Conservation (phyloP, 1,140 invertebrate species). For the Lethocerus indicus region DNA sequence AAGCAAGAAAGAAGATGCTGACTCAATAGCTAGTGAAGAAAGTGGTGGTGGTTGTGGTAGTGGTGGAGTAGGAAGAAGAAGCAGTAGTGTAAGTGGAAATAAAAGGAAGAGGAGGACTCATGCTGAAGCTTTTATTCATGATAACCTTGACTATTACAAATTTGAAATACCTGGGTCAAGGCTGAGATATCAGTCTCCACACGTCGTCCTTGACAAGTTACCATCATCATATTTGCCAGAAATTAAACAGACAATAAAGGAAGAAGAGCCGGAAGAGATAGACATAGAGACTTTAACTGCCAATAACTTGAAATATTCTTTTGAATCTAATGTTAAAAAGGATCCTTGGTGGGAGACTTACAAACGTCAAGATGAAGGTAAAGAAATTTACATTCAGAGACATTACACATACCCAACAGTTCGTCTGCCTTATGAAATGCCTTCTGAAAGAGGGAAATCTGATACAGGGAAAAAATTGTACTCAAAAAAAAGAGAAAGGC, state of each 20-base stretch:
- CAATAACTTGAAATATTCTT: constrained; percentile 19
- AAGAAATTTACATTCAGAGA: constrained; percentile 28
- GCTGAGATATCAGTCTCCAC: constrained; percentile 23
- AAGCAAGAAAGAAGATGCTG: not conserved
- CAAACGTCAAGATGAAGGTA: constrained; percentile 40
- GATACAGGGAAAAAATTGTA: constrained; percentile 17
- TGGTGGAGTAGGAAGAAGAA: not conserved
- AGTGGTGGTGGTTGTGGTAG: not conserved
- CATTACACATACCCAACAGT: constrained; percentile 31
- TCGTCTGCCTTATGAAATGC: constrained; percentile 60
- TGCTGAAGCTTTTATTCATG: constrained; percentile 35
- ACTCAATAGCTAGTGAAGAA: constrained; percentile 2
- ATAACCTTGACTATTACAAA: constrained; percentile 42
- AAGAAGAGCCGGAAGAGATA: constrained; percentile 23
- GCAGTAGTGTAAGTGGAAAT: not conserved
- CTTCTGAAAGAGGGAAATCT: constrained; percentile 29
- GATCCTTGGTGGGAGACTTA: constrained; percentile 67
- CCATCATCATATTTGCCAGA: not conserved
- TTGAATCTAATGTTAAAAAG: constrained; percentile 25
- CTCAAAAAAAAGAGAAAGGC: constrained; percentile 12
- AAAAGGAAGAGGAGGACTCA: constrained; percentile 8
- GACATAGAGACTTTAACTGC: constrained; percentile 37
- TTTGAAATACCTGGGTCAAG: constrained; percentile 38
- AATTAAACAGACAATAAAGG: constrained; percentile 12
- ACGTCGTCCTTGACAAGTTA: constrained; percentile 3